Percentiles rank a stretch among this genome's conserved stretches.
Conservation (phyloP, 2,888 invertebrate genomes). For the Nycteola revayana region DNA sequence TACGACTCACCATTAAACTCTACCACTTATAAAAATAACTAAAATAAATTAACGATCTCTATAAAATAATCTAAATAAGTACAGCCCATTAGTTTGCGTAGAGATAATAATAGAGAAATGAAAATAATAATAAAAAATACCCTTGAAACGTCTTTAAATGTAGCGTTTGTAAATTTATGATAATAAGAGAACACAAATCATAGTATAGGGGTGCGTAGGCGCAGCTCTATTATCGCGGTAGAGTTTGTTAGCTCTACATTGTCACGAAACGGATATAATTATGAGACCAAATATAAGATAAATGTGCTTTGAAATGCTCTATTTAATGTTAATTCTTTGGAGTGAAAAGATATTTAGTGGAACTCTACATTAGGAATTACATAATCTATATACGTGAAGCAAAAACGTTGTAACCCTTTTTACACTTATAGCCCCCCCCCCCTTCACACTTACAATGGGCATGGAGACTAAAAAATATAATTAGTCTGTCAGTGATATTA, state of each 20-base stretch:
- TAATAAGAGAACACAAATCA: conserved; percentile 42
- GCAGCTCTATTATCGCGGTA: conserved; percentile 37
- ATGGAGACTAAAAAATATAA: too few species aligned
- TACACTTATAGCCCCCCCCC: too few species aligned
- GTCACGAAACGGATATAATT: conserved; percentile 28
- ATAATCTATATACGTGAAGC: too few species aligned
- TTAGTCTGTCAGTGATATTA: too few species aligned
- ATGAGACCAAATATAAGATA: conserved; percentile 20
- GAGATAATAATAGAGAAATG: conserved; percentile 27
- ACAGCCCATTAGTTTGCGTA: conserved; percentile 12
- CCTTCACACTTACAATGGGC: too few species aligned
- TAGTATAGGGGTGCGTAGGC: conserved; percentile 40
- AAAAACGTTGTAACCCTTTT: too few species aligned
- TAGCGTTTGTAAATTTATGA: conserved; percentile 55
- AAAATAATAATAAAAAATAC: conserved; percentile 30
- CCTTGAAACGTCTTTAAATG: conserved; percentile 44
- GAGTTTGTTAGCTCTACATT: conserved; percentile 38
- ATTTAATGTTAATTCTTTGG: too few species aligned
- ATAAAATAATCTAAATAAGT: conserved; percentile 29
- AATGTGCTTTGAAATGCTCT: conserved; percentile 8
- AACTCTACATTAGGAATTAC: too few species aligned
- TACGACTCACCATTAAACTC: not conserved
- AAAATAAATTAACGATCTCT: conserved; percentile 21
- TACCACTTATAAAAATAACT: conserved; percentile 5
- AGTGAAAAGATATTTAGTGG: too few species aligned